Conservation (phyloP, 2,888 invertebrate genomes). For the Drosophila barbarae region DNA sequence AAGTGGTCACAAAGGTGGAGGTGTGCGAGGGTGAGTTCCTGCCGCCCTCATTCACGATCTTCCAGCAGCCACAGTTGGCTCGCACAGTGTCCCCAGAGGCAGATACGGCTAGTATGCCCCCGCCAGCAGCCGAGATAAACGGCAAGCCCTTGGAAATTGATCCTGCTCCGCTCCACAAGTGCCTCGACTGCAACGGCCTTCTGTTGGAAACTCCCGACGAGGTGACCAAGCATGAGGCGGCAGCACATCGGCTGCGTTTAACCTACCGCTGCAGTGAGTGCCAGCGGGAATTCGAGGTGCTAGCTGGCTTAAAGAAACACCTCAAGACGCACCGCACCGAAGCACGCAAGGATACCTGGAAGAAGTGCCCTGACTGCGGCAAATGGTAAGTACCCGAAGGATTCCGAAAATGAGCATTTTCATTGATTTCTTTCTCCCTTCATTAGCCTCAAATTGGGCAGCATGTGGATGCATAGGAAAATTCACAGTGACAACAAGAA, state of each 20-base stretch:
- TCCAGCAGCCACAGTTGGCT: conserved; percentile 51
- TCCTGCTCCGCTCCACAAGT: conserved; percentile 73
- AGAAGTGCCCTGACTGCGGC: conserved; percentile 79
- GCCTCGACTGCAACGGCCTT: conserved; percentile 74
- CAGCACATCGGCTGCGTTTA: conserved; percentile 72
- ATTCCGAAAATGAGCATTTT: neutral
- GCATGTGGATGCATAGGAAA: conserved; percentile 80
- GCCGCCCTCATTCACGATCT: conserved; percentile 64
- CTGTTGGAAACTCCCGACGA: conserved; percentile 67
- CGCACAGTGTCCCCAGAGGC: conserved; percentile 6
- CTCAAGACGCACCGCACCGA: conserved; percentile 77
- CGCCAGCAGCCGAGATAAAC: conserved; percentile 43
- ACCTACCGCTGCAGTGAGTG: conserved; percentile 76
- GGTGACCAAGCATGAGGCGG: conserved; percentile 70
- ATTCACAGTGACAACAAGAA: conserved; percentile 79
- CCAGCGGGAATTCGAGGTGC: conserved; percentile 75
- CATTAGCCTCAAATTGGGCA: conserved; percentile 77
- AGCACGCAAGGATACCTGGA: conserved; percentile 77
- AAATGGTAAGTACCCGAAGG: conserved; percentile 73
- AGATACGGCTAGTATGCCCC: conserved; percentile 50
- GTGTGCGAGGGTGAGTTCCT: conserved; percentile 53
- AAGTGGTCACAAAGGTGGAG: conserved; percentile 59
- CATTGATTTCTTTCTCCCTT: neutral
- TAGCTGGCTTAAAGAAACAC: conserved; percentile 77
- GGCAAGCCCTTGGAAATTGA: conserved; percentile 47